Conservation (phyloP, 2,113 vertebrate genomes). For the Columba janthina region DNA sequence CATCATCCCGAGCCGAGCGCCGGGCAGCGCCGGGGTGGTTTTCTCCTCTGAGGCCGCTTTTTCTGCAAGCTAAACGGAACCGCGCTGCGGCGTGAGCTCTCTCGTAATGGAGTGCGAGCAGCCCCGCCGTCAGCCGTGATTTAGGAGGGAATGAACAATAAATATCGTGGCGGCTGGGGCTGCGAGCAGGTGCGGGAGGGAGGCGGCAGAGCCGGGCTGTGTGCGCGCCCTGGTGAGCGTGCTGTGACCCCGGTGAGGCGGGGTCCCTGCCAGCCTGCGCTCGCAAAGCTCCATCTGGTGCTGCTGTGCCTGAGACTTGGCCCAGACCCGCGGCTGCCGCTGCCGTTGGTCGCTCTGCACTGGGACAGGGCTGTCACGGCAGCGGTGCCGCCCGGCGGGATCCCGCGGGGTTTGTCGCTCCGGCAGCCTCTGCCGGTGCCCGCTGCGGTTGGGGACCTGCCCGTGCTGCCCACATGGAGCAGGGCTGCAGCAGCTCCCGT, state of each 20-base stretch:
- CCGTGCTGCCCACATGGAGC: neutral
- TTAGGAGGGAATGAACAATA: neutral
- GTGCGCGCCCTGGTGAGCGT: neutral
- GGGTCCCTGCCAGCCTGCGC: too few relatives aligned
- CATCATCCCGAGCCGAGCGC: constrained; percentile 75
- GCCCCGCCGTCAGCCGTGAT: constrained; percentile 11
- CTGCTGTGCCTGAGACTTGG: too few relatives aligned
- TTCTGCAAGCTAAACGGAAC: constrained; percentile 79
- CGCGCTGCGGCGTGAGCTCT: neutral
- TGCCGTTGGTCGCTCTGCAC: too few relatives aligned
- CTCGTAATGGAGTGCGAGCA: neutral
- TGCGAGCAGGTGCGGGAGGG: neutral
- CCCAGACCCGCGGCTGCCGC: too few relatives aligned
- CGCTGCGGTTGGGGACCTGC: neutral
- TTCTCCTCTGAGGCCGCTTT: constrained; percentile 69
- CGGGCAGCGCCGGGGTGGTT: constrained; percentile 74
- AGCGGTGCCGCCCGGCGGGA: too few relatives aligned
- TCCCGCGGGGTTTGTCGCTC: too few relatives aligned
- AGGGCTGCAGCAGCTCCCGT: neutral
- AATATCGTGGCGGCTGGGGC: neutral
- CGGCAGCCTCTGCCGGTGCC: neutral
- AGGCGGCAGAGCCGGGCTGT: neutral
- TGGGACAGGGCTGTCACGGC: too few relatives aligned
- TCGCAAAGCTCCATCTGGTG: neutral
- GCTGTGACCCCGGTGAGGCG: neutral